Conservation (phyloP, 2,888 invertebrate genomes). For the Acleris literana region DNA sequence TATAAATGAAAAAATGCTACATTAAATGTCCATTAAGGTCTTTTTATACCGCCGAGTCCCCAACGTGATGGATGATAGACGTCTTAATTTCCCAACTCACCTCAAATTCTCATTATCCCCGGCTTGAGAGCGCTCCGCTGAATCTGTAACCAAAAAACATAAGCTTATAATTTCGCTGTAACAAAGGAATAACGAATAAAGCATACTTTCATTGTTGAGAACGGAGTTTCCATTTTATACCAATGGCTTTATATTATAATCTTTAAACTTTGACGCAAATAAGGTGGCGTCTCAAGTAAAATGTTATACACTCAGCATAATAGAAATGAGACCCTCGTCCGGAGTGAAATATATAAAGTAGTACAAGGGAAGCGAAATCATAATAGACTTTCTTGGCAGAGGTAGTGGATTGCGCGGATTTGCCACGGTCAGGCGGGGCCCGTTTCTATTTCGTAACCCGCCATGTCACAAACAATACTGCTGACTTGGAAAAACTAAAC, state of each 20-base stretch:
- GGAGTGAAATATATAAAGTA: slow-evolving; percentile 26
- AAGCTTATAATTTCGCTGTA: slow-evolving; percentile 34
- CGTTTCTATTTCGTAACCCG: slow-evolving; percentile 12
- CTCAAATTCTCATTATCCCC: slow-evolving; percentile 65
- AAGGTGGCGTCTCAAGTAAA: neutral
- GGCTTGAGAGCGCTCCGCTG: slow-evolving; percentile 45
- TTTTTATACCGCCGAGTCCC: slow-evolving; percentile 38
- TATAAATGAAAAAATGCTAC: slow-evolving; percentile 43
- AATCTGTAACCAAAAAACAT: slow-evolving; percentile 58
- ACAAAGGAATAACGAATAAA: slow-evolving; percentile 28
- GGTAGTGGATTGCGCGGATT: slow-evolving; percentile 35
- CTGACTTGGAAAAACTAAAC: slow-evolving; percentile 29
- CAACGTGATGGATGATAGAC: slow-evolving; percentile 44
- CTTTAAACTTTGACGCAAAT: slow-evolving; percentile 13
- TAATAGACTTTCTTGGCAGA: slow-evolving; percentile 29
- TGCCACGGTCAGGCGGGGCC: slow-evolving; percentile 12
- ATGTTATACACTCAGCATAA: slow-evolving; percentile 28
- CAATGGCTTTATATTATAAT: slow-evolving; percentile 3
- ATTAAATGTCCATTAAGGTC: slow-evolving; percentile 58
- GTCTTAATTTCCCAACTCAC: slow-evolving; percentile 57
- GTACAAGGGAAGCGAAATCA: slow-evolving; percentile 29
- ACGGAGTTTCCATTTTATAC: slow-evolving; percentile 27
- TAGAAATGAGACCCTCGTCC: slow-evolving; percentile 23
- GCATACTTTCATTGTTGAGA: slow-evolving; percentile 22
- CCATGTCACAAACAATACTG: slow-evolving; percentile 32